These are phyloP conservation scores for Lacerta viridis DNA, from an alignment of 2,797 vertebrate species.

Conservation along the genomic window DNA sequence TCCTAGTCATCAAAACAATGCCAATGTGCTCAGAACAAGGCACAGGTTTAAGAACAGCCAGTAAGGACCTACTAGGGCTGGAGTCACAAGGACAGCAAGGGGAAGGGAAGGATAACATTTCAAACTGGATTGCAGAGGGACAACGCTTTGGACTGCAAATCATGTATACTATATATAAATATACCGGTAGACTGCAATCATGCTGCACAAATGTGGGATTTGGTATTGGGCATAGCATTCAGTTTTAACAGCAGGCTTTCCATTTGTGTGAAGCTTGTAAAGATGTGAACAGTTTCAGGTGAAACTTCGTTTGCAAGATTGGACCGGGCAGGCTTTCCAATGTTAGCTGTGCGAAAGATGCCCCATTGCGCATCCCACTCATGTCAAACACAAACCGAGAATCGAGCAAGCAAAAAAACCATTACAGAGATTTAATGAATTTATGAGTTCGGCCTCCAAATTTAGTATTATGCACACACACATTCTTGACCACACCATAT, in stretches of 20 bases:
- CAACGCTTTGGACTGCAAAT: not conserved
- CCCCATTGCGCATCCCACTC: not conserved
- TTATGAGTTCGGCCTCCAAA: not conserved
- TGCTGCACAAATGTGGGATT: not conserved
- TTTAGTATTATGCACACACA: not conserved
- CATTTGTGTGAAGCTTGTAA: not conserved
- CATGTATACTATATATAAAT: not conserved
- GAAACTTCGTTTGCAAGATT: not conserved
- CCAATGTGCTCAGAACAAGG: not conserved
- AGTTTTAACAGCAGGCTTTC: not conserved
- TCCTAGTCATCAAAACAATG: conserved; percentile 9
- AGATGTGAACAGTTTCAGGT: not conserved
- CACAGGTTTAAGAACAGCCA: not conserved
- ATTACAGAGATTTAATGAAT: not conserved
- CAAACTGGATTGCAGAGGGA: not conserved
- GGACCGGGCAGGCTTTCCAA: not conserved
- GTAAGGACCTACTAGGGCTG: no score
- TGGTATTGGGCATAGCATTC: not conserved
- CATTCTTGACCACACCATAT: not conserved
- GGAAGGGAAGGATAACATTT: not conserved
- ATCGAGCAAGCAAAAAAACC: not conserved
- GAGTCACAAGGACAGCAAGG: not conserved
- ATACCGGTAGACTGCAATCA: not conserved
- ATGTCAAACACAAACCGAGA: not conserved
- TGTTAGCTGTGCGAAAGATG: not conserved